A percentile compares a stretch with the other conserved stretches of the same genome.
These are phyloP conservation scores for Paramormyrops kingsleyae DNA, from an alignment of 2,113 vertebrate species.

Conservation along the genomic window DNA sequence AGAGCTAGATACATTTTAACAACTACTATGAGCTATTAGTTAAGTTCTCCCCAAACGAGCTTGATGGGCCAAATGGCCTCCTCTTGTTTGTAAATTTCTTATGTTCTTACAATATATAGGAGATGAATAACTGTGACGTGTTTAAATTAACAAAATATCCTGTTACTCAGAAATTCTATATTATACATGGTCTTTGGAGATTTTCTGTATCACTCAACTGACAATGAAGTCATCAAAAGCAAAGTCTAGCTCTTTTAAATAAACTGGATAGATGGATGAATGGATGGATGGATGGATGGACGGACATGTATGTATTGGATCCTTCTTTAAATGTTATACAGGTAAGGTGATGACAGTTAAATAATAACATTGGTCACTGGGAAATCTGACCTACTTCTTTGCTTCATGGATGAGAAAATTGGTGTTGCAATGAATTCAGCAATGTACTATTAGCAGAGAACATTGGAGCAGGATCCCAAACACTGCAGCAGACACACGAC, in stretches of 20 bases:
- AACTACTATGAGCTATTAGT: no score
- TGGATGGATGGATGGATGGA: neutral
- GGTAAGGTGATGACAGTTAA: neutral
- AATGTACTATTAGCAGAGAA: neutral
- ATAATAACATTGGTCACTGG: neutral
- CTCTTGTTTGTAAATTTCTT: no score
- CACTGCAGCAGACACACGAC: neutral
- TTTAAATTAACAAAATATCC: neutral
- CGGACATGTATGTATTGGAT: neutral
- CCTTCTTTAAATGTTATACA: neutral
- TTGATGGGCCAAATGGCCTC: no score
- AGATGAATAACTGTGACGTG: neutral
- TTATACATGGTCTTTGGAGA: neutral
- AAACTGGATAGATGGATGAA: neutral
- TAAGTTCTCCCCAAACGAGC: no score
- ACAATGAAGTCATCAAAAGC: neutral
- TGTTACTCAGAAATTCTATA: neutral
- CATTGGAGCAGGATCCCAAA: neutral
- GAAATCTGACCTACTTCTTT: neutral
- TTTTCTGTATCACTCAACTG: neutral
- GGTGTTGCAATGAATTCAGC: neutral
- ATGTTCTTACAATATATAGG: neutral
- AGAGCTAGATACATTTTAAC: no score
- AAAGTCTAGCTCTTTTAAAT: neutral
- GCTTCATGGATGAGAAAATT: neutral